Evolutionary conservation across 2,113 vertebrate species (phyloP).

Genomic region (Riparia riparia): DNA sequence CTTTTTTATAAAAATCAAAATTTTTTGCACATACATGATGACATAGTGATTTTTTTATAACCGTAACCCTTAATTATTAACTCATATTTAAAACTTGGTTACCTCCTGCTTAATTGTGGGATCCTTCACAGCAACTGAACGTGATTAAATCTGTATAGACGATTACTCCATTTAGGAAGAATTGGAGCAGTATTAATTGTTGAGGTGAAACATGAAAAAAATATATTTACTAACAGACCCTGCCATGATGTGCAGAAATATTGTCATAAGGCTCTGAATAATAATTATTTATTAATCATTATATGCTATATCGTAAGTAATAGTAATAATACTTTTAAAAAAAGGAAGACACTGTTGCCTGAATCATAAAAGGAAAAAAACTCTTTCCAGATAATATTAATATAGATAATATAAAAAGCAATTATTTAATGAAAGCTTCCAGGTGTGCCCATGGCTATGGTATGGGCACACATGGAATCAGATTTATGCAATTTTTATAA

Average conservation of each 20-base stretch:
- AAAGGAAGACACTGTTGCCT: neutral
- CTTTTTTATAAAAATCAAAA: neutral
- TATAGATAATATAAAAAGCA: neutral
- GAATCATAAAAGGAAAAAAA: neutral
- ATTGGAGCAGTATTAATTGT: neutral
- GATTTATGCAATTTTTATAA: neutral
- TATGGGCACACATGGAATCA: accelerated
- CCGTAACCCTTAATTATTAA: slow-evolving; percentile 37
- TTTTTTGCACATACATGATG: neutral
- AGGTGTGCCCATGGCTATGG: neutral
- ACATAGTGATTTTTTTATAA: neutral
- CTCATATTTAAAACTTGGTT: slow-evolving; percentile 8
- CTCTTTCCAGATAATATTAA: neutral
- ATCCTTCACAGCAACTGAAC: slow-evolving; percentile 40
- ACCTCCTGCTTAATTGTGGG: slow-evolving; percentile 10
- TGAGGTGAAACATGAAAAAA: neutral
- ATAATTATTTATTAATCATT: neutral
- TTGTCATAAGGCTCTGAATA: neutral
- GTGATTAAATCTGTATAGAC: neutral
- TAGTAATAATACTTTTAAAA: neutral
- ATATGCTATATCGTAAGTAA: neutral
- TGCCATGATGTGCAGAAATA: neutral
- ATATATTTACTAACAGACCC: neutral
- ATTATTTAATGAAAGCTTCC: neutral
- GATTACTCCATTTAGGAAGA: neutral